Evolutionary conservation across 2,888 invertebrate genomes (phyloP).

Genomic region (Globia sparganii): DNA sequence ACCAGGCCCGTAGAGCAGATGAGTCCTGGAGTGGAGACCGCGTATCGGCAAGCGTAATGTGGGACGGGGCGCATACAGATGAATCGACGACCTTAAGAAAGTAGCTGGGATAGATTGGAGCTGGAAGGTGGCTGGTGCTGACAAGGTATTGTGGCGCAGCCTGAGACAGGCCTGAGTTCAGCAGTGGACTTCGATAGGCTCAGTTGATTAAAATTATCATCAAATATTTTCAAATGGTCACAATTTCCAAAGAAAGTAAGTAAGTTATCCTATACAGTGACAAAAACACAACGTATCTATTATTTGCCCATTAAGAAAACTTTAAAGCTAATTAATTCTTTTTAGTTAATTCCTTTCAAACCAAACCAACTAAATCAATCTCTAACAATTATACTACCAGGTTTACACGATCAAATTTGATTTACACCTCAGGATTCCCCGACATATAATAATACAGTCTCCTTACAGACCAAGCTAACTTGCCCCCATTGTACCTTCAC

Average conservation of each 20-base stretch:
- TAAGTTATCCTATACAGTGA: not conserved
- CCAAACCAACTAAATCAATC: constrained; percentile 16
- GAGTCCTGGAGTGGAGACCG: no score
- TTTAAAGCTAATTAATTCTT: not conserved
- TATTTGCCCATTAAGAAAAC: not conserved
- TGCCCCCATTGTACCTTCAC: constrained; percentile 49
- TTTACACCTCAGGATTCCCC: constrained; percentile 39
- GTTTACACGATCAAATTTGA: constrained; percentile 28
- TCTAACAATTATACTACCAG: constrained; percentile 11
- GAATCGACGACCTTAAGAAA: no score
- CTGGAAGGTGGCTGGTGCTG: no score
- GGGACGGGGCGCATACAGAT: no score
- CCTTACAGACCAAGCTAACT: constrained; percentile 47
- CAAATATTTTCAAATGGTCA: not conserved
- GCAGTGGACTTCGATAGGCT: no score
- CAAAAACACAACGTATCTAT: not conserved
- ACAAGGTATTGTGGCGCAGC: no score
- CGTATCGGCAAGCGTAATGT: no score
- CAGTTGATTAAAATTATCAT: not conserved
- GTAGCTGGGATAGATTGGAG: no score
- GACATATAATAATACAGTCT: constrained; percentile 38
- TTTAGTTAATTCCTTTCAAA: not conserved
- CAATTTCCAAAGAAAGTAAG: not conserved
- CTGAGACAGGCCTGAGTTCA: no score
- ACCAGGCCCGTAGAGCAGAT: no score